These are phyloP conservation scores for Siderastrea siderea DNA, from an alignment of 92 coral and sea anemone species.

Conservation along the genomic window DNA sequence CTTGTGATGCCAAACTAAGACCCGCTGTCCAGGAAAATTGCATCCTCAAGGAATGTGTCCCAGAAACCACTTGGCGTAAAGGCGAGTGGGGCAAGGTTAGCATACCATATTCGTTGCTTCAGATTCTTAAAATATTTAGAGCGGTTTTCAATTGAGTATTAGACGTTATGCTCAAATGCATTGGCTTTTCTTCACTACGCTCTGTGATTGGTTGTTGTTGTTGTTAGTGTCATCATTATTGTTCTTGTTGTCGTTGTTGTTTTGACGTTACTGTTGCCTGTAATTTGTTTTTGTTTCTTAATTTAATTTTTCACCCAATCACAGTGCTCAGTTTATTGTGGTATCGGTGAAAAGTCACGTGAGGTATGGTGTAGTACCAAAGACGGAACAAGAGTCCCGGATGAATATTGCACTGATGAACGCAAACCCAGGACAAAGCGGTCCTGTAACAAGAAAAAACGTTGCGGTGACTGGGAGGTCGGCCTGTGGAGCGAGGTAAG, in stretches of 20 bases:
- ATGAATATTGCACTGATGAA: conserved; percentile 63
- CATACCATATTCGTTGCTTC: too few relatives aligned
- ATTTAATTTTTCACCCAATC: neutral
- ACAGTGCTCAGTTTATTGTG: conserved; percentile 88
- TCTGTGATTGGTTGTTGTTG: neutral
- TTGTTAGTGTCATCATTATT: neutral
- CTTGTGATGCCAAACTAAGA: conserved; percentile 59
- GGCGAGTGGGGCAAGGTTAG: conserved; percentile 91
- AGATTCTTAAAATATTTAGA: too few relatives aligned
- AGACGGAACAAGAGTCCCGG: conserved; percentile 65
- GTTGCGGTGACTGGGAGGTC: conserved; percentile 87
- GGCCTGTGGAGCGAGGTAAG: conserved; percentile 91
- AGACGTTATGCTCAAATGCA: too few relatives aligned
- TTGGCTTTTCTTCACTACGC: neutral
- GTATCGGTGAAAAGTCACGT: conserved; percentile 70
- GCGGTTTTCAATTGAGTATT: too few relatives aligned
- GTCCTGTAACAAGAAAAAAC: conserved; percentile 80
- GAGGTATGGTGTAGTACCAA: conserved; percentile 65
- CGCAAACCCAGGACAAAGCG: conserved; percentile 76
- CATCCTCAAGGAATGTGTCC: conserved; percentile 56
- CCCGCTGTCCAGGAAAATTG: conserved; percentile 70
- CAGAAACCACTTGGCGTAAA: conserved; percentile 78
- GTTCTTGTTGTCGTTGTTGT: neutral
- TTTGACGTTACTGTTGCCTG: neutral
- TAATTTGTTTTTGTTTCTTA: neutral